Evolutionary conservation across 1,140 invertebrate genomes (phyloP).

Genomic region (Luehdorfia chinensis): DNA sequence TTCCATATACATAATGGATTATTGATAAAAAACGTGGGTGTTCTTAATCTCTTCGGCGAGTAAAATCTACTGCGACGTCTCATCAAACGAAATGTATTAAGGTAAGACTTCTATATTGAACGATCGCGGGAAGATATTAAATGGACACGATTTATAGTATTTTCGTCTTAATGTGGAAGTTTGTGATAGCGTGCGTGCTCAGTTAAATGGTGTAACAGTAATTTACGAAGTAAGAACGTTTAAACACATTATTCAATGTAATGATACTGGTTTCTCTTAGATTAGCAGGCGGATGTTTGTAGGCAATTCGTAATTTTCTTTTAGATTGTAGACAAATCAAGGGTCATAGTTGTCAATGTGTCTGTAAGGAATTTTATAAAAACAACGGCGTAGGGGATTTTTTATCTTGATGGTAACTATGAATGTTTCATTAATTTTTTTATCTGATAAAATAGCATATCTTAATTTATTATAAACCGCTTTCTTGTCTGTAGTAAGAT

Average conservation of each 20-base stretch:
- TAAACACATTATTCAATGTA: conserved; percentile 55
- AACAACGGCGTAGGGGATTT: too few species aligned
- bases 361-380: conserved; percentile 27
- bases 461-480: too few species aligned
- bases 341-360: conserved; percentile 46
- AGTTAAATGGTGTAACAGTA: conserved; percentile 58
- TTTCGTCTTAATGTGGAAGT: conserved; percentile 54
- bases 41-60: conserved; percentile 54
- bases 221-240: conserved; percentile 36
- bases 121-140: conserved; percentile 60
- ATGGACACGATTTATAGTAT: conserved; percentile 60
- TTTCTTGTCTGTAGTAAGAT: too few species aligned
- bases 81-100: conserved; percentile 43
- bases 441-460: too few species aligned
- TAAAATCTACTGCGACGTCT: conserved; percentile 51
- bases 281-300: conserved; percentile 42
- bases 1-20: conserved; percentile 71
- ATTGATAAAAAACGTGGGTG: conserved; percentile 74
- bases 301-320: conserved; percentile 38
- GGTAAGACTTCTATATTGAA: conserved; percentile 34
- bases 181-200: conserved; percentile 44
- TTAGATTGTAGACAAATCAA: conserved; percentile 31
- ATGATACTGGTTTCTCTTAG: conserved; percentile 38
- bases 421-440: too few species aligned
- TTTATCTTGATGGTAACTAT: conserved; percentile 13